Evolutionary conservation across 2,888 invertebrate species (phyloP), one percentile per base, ranked within the genome.

Genomic region (Exephanes ischioxanthus): DNA sequence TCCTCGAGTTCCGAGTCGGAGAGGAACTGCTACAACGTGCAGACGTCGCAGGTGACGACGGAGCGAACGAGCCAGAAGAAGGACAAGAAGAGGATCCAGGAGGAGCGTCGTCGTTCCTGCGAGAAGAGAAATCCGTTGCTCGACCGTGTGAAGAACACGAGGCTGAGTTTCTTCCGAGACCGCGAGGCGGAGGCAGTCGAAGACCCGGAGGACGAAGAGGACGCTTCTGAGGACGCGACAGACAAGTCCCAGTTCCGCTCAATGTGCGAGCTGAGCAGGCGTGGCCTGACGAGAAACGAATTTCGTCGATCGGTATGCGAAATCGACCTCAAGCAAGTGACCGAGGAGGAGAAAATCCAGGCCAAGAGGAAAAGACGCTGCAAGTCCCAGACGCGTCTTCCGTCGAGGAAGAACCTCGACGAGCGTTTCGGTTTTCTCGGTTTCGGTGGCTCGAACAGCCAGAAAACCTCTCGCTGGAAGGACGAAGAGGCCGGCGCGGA

Each of bases 61-160:
- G 92, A 92, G 84, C 94, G 94, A 82, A 94, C 95, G 89, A 94
- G 95, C 76, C 93, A 95, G 87, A 95, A 95, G 89, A 96, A 96
- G 92, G 95, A 96, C 88, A 95, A 95, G 87, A 93, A 93, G 45
- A 90, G 91, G 89, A 95, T 95, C 88, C 95, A 95, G 41, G 93
- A 94, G 41, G 93, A 94, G 70, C 88, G 93, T 6, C 88, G 92
- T 58, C 88, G 91, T 22, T 95, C 95, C 86, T 94, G 95, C 88
- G 97, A 97, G 93, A 96, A 96, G 92, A 95, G 96, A 81, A 96
- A 96, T 92, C 97, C 97, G 63, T 94, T 97, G 84, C 94, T 97
- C 80, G 96, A 97, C 91, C 95, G 96, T 92, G 96, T 97, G 5
- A 96, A 96, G 92, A 96, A 96, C 91, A 96, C 96, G 70, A 95